Base-by-base conservation (phyloP, 2,888 invertebrate species). In the Leptarthrus brevirostris region DNA sequence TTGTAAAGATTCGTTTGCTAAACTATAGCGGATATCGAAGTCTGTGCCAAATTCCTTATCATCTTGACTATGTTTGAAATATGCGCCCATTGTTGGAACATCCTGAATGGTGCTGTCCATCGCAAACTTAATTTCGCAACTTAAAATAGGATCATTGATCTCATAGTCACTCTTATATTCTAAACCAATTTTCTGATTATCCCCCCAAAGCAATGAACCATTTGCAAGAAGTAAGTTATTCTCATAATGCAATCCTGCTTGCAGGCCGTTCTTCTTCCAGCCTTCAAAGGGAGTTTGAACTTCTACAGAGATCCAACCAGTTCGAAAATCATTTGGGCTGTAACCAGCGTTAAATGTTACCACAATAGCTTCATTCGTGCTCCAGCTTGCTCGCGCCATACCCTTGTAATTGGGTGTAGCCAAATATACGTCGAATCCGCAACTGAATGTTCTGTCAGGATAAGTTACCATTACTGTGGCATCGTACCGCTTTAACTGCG, bases 381-480 rank as follows among this genome's bases (percentile, higher is more conserved):
- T 90, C 94, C 94, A 94, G 1, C 92, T 90, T 79, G 92, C 84
- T 18, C 88, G 87, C 0, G 89, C 86, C 78, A 84, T 83, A 69
- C 83, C 88, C 79, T 80, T 78, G 74, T 84, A 85, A 5, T 81
- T 80, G 0, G 85, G 84, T 0, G 83, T 83, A 3, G 81, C 82
- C 0, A 81, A 80, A 36, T 80, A 81, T 49, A 92, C 86, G 75
- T 90, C 87, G 77, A 91, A 91, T 47, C 90, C 88, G 40, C 90
- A 92, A 74, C 89, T 90, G 30, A 94, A 87, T 49, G 91, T 88
- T 30, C 92, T 87, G 1, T 93, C 93, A 0, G 94, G 94, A 82
- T 93, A 94, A 74, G 91, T 90, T 12, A 94, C 78, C 44, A 89
- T 87, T 20, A 91, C 82, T 40, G 89, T 87, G 0, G 89, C 91